A percentile compares a stretch with the other conserved stretches of the same genome.
Conservation (phyloP, 2,888 invertebrate species). For the Microctonus aethiopoides region DNA sequence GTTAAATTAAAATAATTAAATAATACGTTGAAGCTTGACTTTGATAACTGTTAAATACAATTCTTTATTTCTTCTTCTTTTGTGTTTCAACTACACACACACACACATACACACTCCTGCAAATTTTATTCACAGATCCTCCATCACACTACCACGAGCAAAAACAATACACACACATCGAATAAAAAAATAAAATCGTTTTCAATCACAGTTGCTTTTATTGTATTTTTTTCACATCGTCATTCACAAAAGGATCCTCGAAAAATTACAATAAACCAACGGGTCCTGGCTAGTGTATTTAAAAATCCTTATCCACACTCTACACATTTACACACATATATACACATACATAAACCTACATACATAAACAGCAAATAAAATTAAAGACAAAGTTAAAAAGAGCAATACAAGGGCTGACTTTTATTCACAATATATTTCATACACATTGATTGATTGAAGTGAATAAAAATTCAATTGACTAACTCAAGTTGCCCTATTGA, state of each 20-base stretch:
- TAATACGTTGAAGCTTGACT: constrained; percentile 18
- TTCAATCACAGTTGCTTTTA: constrained; percentile 62
- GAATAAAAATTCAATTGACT: constrained; percentile 15
- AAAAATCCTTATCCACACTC: background rate
- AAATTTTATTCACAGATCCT: constrained; percentile 22
- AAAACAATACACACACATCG: background rate
- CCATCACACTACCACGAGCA: constrained; percentile 1
- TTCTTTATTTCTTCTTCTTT: background rate
- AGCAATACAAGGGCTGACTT: background rate
- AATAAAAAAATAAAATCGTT: constrained; percentile 48
- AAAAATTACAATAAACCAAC: background rate
- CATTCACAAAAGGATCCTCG: constrained; percentile 8
- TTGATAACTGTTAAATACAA: constrained; percentile 21
- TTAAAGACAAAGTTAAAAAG: no score
- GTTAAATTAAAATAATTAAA: constrained; percentile 15
- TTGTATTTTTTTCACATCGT: constrained; percentile 36
- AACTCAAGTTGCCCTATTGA: constrained; percentile 2
- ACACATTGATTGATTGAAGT: background rate
- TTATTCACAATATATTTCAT: background rate
- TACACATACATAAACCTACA: no score
- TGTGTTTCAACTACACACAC: background rate
- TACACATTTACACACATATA: background rate
- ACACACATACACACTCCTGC: background rate
- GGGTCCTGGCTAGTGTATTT: constrained; percentile 30
- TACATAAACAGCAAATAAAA: no score